A percentile compares a stretch with the other conserved stretches of the same genome.
These are phyloP conservation scores for Platysteira castanea DNA, from an alignment of 2,113 vertebrate species.

Conservation along the genomic window DNA sequence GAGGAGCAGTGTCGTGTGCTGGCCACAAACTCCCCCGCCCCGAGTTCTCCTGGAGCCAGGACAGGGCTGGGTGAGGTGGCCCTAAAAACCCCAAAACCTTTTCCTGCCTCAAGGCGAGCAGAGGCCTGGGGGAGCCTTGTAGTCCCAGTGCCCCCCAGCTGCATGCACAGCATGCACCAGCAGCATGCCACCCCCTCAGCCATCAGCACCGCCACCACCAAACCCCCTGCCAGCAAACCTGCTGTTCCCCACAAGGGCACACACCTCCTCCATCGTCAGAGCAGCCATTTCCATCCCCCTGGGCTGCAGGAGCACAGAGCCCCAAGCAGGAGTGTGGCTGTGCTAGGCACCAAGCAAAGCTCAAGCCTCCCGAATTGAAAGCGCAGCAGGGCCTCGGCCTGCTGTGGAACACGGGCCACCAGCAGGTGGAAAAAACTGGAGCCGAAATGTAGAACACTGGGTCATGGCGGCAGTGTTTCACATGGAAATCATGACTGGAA, in stretches of 20 bases:
- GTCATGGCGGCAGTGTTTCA: background rate
- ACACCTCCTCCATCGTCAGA: background rate
- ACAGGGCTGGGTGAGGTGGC: background rate
- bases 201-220: accelerated
- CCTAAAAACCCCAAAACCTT: background rate
- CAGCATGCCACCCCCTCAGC: accelerated
- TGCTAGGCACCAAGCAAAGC: background rate
- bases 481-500: constrained; percentile 56
- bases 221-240: background rate
- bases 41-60: accelerated
- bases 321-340: background rate
- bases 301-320: background rate
- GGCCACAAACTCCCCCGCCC: background rate
- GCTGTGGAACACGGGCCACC: background rate
- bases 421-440: constrained; percentile 1
- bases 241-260: background rate
- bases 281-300: background rate
- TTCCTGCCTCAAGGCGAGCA: background rate
- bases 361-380: background rate
- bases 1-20: background rate
- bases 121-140: accelerated
- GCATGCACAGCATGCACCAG: background rate
- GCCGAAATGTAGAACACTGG: constrained; percentile 49
- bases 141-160: background rate
- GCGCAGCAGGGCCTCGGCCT: background rate